Conservation (phyloP, 2,888 invertebrate species). For the Spisula solida region DNA sequence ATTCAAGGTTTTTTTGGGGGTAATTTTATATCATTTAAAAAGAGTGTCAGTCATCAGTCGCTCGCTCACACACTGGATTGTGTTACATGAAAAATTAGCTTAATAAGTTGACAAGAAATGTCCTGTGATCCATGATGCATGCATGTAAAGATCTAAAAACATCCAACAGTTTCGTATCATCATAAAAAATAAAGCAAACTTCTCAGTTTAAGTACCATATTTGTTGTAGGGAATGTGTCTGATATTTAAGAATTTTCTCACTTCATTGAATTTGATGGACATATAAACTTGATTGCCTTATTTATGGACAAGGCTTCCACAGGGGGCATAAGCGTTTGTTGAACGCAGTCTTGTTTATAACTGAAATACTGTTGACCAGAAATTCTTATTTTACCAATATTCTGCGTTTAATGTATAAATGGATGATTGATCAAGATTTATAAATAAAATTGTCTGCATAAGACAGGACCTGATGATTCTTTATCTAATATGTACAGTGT, state of each 20-base stretch:
- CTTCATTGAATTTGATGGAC: neutral
- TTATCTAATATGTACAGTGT: no score
- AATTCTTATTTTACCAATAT: no score
- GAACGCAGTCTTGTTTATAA: no score
- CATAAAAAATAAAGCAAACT: neutral
- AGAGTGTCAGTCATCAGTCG: neutral
- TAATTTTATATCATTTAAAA: slow-evolving; percentile 23
- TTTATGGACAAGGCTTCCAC: no score
- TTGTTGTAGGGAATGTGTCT: neutral
- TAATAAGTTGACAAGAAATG: slow-evolving; percentile 25
- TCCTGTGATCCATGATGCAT: slow-evolving; percentile 39
- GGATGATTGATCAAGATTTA: no score
- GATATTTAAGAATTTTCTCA: neutral
- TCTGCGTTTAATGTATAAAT: no score
- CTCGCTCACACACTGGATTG: neutral
- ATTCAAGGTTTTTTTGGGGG: neutral
- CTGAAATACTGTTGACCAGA: no score
- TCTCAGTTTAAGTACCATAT: neutral
- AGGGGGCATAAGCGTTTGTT: no score
- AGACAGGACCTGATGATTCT: no score
- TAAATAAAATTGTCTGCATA: no score
- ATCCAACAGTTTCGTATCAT: neutral
- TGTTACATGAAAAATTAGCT: slow-evolving; percentile 36
- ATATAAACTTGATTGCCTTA: no score
- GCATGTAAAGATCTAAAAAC: slow-evolving; percentile 21